A percentile compares a stretch with the other conserved stretches of the same genome.
phyloP scores from a whole-genome alignment of 2,113 vertebrate genomes.

The Mellivora capensis region DNA sequence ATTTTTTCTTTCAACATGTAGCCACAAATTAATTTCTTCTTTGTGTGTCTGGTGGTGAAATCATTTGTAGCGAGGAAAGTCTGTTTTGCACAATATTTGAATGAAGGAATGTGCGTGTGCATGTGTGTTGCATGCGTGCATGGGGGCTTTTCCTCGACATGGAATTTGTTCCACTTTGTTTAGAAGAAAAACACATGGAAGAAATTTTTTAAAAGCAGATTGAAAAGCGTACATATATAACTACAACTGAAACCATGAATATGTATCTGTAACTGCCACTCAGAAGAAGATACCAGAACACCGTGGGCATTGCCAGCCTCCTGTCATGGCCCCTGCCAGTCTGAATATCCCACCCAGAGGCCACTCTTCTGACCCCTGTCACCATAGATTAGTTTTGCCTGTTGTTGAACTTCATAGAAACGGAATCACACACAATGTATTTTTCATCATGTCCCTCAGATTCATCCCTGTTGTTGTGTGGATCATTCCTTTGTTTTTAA shows the following conservation, averaged over 20 bases:
- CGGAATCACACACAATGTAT: background rate
- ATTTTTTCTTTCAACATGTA: background rate
- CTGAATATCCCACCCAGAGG: background rate
- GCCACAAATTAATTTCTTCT: conserved; percentile 24
- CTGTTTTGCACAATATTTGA: background rate
- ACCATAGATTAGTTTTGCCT: background rate
- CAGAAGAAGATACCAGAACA: background rate
- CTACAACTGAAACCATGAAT: background rate
- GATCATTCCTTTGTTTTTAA: background rate
- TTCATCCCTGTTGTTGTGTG: background rate
- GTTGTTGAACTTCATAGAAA: background rate
- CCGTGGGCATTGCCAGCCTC: background rate
- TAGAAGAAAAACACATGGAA: conserved; percentile 13
- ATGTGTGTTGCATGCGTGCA: background rate
- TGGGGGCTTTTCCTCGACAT: background rate
- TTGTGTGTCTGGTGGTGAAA: background rate
- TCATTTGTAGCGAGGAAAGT: background rate
- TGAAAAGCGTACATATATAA: background rate
- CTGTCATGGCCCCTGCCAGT: background rate
- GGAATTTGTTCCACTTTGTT: conserved; percentile 30
- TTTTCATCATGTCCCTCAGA: background rate
- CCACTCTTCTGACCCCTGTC: background rate
- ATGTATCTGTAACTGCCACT: background rate
- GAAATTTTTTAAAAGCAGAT: background rate
- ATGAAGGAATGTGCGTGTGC: background rate